Base-by-base conservation (phyloP, 2,888 invertebrate species). In the Eulithis prunata region DNA sequence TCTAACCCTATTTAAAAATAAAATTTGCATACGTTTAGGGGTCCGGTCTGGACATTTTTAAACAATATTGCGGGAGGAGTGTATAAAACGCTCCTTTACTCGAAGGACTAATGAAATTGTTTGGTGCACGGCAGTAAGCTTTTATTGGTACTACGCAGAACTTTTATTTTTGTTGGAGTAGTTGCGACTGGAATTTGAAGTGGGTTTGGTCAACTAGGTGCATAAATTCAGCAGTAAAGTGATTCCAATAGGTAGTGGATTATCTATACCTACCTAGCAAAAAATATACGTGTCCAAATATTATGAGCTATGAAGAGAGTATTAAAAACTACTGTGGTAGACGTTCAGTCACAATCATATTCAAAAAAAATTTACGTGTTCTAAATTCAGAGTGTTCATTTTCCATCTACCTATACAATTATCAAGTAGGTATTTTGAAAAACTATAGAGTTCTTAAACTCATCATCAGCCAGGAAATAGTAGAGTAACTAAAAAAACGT, bases 11-110 rank as follows among this genome's bases (percentile, higher is more conserved):
- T 88, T 86, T 82, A 74, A 83, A 89, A 89, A 91, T 90, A 90
- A 90, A 89, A 91, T 91, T 91, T 86, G 89, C 91, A 91, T 91
- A 85, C 86, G 77, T 84, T 88, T 86, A 84, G 85, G 85, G 84
- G 28, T 73, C 74, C 77, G 55, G 65, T 55, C 36, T 49, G 69
- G 64, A 76, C 77, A 74, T 77, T 79, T 74, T 74, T 73, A 79
- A 81, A 77, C 78, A 77, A 79, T 78, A 79, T 78, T 70, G 73
- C 75, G 68, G 21, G 69, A 74, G 75, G 75, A 78, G 75, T 74
- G 75, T 73, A 76, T 76, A 75, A 77, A 78, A 71, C 69, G 73
- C 70, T 69, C 75, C 71, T 75, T 32, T 76, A 54, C 64, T 52
- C 62, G 75, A 72, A 75, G 75, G 77, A 80, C 76, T 84, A 86